Conservation (phyloP, 2,113 vertebrate species). For the Tamias sibiricus region DNA sequence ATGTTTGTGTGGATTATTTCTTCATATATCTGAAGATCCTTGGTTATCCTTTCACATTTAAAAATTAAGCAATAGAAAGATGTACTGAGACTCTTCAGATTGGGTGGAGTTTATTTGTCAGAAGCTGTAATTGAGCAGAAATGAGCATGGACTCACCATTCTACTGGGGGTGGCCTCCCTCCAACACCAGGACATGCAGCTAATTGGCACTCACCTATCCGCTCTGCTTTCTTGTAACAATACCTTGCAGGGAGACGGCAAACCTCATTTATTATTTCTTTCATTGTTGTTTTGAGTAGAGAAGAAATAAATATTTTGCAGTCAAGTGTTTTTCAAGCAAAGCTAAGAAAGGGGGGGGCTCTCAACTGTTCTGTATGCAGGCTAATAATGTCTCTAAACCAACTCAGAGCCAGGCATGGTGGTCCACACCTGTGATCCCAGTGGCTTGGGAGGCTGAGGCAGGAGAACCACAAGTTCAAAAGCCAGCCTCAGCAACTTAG, state of each 20-base stretch:
- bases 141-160: neutral
- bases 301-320: neutral
- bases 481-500: too few relatives aligned
- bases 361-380: neutral
- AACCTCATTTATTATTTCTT: neutral
- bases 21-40: neutral
- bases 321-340: neutral
- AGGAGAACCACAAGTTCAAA: too few relatives aligned
- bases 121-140: neutral
- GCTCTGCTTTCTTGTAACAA: neutral
- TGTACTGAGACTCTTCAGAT: neutral
- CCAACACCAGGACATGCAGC: neutral
- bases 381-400: neutral
- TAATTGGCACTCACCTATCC: neutral
- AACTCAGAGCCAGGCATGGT: neutral
- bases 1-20: neutral
- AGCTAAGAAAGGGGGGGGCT: neutral
- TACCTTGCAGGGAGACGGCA: neutral
- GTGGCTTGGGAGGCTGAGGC: too few relatives aligned
- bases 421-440: too few relatives aligned
- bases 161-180: neutral
- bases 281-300: neutral
- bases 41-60: neutral
- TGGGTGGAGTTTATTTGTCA: neutral
- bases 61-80: neutral